Evolutionary conservation across 1,140 invertebrate species (phyloP).

Genomic region (Neotoxoptera formosana): DNA sequence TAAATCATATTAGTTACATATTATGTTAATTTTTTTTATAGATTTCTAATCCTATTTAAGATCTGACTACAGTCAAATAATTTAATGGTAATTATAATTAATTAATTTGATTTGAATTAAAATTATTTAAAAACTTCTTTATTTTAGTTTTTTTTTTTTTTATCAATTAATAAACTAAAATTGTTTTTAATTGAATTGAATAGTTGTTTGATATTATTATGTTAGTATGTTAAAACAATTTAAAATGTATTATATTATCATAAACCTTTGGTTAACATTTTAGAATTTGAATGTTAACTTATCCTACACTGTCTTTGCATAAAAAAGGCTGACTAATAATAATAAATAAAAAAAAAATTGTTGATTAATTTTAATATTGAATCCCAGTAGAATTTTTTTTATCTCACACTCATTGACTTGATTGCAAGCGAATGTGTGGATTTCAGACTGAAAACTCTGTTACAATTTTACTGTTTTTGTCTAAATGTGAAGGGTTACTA

Average conservation of each 20-base stretch:
- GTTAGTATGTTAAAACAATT: neutral
- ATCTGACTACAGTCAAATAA: neutral
- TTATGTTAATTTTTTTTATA: neutral
- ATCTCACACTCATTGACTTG: too few species aligned
- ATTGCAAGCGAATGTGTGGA: too few species aligned
- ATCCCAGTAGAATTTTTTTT: too few species aligned
- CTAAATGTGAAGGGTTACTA: too few species aligned
- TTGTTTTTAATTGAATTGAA: neutral
- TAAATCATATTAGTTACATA: neutral
- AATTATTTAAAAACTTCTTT: neutral
- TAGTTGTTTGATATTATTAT: neutral
- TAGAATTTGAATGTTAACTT: too few species aligned
- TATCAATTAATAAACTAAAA: neutral
- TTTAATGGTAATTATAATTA: neutral
- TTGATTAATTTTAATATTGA: too few species aligned
- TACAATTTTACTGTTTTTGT: too few species aligned
- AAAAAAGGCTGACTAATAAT: too few species aligned
- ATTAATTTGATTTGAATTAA: neutral
- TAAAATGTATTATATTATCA: neutral
- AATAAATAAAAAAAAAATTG: too few species aligned
- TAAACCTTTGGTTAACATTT: too few species aligned
- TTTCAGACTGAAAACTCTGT: too few species aligned
- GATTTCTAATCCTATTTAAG: neutral
- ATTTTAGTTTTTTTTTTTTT: neutral
- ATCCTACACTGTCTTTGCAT: too few species aligned